Percentiles rank a stretch among this genome's conserved stretches.
These are phyloP conservation scores for Piaya cayana DNA, from an alignment of 2,113 vertebrate genomes.

Conservation along the genomic window DNA sequence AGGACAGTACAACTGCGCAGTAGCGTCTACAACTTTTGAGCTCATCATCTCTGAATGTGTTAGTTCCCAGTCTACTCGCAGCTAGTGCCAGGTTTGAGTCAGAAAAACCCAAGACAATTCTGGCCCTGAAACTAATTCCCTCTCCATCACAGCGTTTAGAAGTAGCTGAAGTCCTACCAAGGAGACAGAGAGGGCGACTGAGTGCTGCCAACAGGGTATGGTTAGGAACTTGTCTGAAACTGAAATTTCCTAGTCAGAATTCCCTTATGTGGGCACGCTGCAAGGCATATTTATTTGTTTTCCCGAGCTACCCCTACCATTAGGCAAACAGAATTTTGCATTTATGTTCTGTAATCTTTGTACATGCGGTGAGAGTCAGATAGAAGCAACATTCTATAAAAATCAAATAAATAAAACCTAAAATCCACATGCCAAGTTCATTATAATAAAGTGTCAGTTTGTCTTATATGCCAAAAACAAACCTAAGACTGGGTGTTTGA, in stretches of 20 bases:
- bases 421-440: constrained; percentile 57
- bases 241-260: not conserved
- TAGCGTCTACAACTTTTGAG: not conserved
- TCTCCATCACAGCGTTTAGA: not conserved
- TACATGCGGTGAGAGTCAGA: constrained; percentile 7
- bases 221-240: not conserved
- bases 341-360: constrained; percentile 45
- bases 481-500: not conserved
- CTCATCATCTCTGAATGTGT: not conserved
- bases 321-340: constrained; percentile 46
- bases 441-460: constrained; percentile 64
- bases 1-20: not conserved
- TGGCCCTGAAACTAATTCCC: not conserved
- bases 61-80: not conserved
- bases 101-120: not conserved
- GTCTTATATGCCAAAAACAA: constrained; percentile 24
- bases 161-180: not conserved
- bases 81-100: not conserved
- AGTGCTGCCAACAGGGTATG: not conserved
- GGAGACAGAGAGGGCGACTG: not conserved
- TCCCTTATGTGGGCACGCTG: constrained; percentile 22
- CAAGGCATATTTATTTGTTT: constrained; percentile 29
- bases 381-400: not conserved
- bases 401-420: constrained; percentile 61
- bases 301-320: constrained; percentile 43